phyloP scores from a whole-genome alignment of 2,797 vertebrate genomes.

The Lutjanus argentimaculatus region DNA sequence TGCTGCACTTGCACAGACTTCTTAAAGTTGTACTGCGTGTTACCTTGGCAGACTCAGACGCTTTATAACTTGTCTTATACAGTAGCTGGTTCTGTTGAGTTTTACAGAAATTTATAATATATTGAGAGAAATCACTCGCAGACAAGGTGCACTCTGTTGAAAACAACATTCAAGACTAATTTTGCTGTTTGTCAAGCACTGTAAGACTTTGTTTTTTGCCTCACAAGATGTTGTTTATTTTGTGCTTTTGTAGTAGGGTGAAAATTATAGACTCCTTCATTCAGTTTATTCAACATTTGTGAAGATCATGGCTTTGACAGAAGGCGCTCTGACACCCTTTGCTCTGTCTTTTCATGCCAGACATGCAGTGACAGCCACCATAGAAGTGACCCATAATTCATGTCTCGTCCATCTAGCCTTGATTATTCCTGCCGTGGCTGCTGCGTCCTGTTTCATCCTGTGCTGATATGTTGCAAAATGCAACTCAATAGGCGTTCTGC shows the following conservation, averaged over 20 bases:
- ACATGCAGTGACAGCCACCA: conserved; percentile 40
- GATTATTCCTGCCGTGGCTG: conserved; percentile 40
- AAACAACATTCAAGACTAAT: conserved; percentile 1
- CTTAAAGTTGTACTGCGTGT: neutral
- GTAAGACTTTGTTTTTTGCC: neutral
- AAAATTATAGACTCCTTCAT: conserved; percentile 28
- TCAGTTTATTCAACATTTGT: conserved; percentile 25
- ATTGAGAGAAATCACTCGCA: neutral
- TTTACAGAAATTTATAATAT: conserved; percentile 1
- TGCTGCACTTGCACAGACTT: conserved; percentile 24
- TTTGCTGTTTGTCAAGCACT: conserved; percentile 3
- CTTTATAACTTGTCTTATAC: neutral
- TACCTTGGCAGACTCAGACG: neutral
- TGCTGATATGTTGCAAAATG: conserved; percentile 41
- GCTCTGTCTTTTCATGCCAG: conserved; percentile 35
- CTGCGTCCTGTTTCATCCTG: conserved; percentile 39
- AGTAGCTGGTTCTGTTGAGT: neutral
- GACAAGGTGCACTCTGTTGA: neutral
- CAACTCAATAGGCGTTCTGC: conserved; percentile 31
- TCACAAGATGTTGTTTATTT: conserved; percentile 34
- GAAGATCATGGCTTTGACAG: conserved; percentile 24
- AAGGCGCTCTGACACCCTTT: conserved; percentile 9
- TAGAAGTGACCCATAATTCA: conserved; percentile 50
- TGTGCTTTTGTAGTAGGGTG: conserved; percentile 9
- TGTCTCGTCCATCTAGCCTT: conserved; percentile 40